Base-by-base conservation (phyloP, 2,797 vertebrate genomes). In the Labeo calbasu region DNA sequence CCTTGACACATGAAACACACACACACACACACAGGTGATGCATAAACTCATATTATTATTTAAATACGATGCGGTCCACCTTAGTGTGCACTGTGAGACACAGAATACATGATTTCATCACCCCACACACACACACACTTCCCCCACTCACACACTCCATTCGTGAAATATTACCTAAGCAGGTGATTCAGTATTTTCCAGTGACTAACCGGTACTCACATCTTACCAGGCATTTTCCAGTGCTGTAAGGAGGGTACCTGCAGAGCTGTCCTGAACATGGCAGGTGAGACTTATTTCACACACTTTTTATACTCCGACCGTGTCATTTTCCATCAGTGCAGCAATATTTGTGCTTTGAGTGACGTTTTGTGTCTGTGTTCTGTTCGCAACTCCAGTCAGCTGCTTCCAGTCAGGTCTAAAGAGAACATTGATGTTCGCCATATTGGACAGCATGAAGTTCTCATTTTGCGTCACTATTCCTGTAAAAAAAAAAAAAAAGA, bases 141-240 rank as follows among this genome's bases (percentile, higher is more conserved):
- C 50, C 48, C 14, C 28, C 28, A 23, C 73, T 57, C 21, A 79
- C 66, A 65, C 57, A 79, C 46, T 53, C 46, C 25, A 61, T 77
- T 79, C 10, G 76, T 84, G 76, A 84, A 84, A 84, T 79, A 84
- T 79, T 84, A 79, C 76, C 66, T 53, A 84, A 61, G 76, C 76
- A 79, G 83, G 76, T 79, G 83, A 84, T 79, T 84, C 57, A 84
- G 83, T 84, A 72, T 84, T 84, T 84, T 84, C 76, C 83, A 84
- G 76, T 77, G 73, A 59, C 12, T 32, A 77, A 69, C 82, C 40
- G 21, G 40, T 79, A 51, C 43, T 79, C 19, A 15, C 25, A 72
- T 79, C 66, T 84, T 63, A 84, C n/a, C 76, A 28, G 66, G 28
- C 68, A 71, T 84, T 84, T 84, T 79, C 77, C 83, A 63, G 46